Evolutionary conservation across 2,888 invertebrate genomes (phyloP).

Genomic region (Hololepta plana): DNA sequence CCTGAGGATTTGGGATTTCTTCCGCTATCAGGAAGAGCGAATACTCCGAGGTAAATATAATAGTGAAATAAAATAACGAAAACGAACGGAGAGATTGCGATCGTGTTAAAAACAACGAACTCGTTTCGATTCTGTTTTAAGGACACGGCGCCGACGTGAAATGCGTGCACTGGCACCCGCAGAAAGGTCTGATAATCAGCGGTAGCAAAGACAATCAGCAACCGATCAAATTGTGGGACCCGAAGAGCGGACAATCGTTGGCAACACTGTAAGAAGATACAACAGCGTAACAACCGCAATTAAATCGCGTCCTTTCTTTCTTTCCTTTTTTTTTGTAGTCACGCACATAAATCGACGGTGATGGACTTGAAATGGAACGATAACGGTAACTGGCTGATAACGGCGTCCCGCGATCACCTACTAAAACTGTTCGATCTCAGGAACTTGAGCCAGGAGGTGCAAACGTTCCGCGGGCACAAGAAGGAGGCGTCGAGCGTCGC

Average conservation of each 20-base stretch:
- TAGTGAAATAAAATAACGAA: conserved; percentile 3
- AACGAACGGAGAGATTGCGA: conserved; percentile 4
- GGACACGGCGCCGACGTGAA: conserved; percentile 98
- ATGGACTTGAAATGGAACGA: conserved; percentile 99
- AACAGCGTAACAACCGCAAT: background rate
- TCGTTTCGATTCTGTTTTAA: conserved; percentile 16
- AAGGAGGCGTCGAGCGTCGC: conserved; percentile 94
- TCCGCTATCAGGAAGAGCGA: conserved; percentile 88
- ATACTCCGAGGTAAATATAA: conserved; percentile 54
- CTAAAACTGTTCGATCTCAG: conserved; percentile 95
- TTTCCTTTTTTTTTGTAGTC: conserved; percentile 31
- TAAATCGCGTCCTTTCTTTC: background rate
- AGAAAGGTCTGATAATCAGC: conserved; percentile 89
- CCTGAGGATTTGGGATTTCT: conserved; percentile 96
- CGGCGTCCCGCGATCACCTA: conserved; percentile 94
- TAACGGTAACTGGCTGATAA: conserved; percentile 98
- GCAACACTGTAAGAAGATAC: conserved; percentile 63
- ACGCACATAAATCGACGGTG: conserved; percentile 98
- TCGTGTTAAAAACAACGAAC: conserved; percentile 8
- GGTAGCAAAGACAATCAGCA: conserved; percentile 99
- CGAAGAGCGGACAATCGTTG: conserved; percentile 84
- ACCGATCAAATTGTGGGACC: conserved; percentile 98
- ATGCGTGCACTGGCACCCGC: conserved; percentile 99
- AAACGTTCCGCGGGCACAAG: conserved; percentile 96
- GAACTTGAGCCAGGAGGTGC: conserved; percentile 87